A percentile compares a stretch with the other conserved stretches of the same genome.
phyloP scores from a whole-genome alignment of 2,113 vertebrate genomes.

The Calyptomena viridis region DNA sequence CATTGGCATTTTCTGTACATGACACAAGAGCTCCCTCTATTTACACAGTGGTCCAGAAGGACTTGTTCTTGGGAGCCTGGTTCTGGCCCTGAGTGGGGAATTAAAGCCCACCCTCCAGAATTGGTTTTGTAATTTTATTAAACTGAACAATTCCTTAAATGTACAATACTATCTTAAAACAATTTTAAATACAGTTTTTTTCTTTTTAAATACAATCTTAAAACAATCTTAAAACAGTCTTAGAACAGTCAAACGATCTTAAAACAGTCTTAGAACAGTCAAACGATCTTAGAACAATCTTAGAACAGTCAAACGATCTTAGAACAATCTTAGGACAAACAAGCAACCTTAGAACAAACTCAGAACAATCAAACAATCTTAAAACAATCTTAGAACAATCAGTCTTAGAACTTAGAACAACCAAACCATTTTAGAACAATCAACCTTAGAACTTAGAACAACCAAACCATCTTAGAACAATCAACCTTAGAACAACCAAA shows the following conservation, averaged over 20 bases:
- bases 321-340: too few species aligned
- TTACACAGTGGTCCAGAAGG: slow-evolving; percentile 68
- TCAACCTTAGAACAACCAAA: background rate
- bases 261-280: too few species aligned
- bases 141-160: background rate
- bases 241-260: background rate
- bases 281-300: background rate
- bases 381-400: too few species aligned
- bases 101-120: slow-evolving; percentile 33
- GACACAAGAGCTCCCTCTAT: slow-evolving; percentile 69
- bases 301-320: background rate
- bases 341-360: too few species aligned
- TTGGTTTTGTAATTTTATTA: background rate
- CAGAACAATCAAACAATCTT: too few species aligned
- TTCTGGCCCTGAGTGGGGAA: slow-evolving; percentile 56
- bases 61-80: background rate
- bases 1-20: slow-evolving; percentile 79
- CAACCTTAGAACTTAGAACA: too few species aligned
- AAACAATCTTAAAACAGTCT: background rate
- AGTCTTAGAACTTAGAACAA: background rate
- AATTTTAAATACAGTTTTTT: background rate
- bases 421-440: too few species aligned
- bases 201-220: background rate
- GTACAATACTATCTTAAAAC: background rate
- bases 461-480: background rate